phyloP scores from a whole-genome alignment of 2,888 invertebrate species.

The Amorpha juglandis region DNA sequence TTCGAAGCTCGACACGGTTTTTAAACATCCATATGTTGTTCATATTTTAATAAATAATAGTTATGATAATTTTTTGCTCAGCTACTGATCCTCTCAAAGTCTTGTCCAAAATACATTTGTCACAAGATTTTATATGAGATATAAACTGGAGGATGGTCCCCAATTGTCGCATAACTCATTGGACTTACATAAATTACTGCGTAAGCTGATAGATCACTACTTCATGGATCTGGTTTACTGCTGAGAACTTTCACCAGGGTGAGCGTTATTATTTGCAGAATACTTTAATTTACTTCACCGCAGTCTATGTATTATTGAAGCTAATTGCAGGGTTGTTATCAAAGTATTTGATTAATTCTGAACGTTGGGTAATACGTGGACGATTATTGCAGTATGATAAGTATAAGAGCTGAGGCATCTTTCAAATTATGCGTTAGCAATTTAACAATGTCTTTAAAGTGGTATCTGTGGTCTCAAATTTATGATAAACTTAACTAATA shows the following conservation, averaged over 20 bases:
- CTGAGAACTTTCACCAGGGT: slow-evolving; percentile 87
- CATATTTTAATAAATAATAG: too few relatives aligned
- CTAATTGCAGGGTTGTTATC: slow-evolving; percentile 97
- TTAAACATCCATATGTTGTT: too few relatives aligned
- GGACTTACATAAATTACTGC: slow-evolving; percentile 98
- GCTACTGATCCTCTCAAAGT: slow-evolving; percentile 90
- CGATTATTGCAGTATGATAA: slow-evolving; percentile 97
- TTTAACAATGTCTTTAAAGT: too few relatives aligned
- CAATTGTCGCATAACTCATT: slow-evolving; percentile 94
- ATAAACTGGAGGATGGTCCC: slow-evolving; percentile 97
- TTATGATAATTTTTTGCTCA: slow-evolving; percentile 84
- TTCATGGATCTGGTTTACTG: slow-evolving; percentile 97
- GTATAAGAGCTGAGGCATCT: slow-evolving; percentile 97
- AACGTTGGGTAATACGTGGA: slow-evolving; percentile 94
- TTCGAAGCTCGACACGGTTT: too few relatives aligned
- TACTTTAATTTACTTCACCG: slow-evolving; percentile 94
- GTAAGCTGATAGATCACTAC: slow-evolving; percentile 98
- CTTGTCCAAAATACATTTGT: slow-evolving; percentile 92
- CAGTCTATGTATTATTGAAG: slow-evolving; percentile 96
- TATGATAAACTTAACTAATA: too few relatives aligned
- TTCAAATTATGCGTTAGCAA: slow-evolving; percentile 96
- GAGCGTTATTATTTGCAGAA: slow-evolving; percentile 85
- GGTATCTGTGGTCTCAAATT: too few relatives aligned
- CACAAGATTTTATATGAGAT: slow-evolving; percentile 93
- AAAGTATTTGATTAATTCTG: slow-evolving; percentile 96